These are phyloP conservation scores for Tortricodes alternella DNA, from an alignment of 2,888 invertebrate species.

Conservation along the genomic window DNA sequence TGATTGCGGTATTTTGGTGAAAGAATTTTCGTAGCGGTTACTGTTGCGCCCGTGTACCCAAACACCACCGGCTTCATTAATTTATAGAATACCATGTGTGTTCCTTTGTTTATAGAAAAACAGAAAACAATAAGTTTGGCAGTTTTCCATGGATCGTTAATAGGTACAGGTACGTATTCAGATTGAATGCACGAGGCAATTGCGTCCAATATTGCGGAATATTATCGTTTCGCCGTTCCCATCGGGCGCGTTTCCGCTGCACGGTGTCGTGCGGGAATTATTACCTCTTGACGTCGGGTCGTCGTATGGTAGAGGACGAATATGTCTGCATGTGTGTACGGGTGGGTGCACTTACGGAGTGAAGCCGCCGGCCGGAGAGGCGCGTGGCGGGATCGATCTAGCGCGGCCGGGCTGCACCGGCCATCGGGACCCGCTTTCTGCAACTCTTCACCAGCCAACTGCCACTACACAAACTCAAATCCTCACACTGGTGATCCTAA, in stretches of 20 bases:
- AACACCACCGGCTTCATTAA: slow-evolving; percentile 47
- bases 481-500: slow-evolving; percentile 23
- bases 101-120: slow-evolving; percentile 47
- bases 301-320: slow-evolving; percentile 30
- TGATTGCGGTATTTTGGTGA: slow-evolving; percentile 62
- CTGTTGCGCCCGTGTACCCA: slow-evolving; percentile 46
- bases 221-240: slow-evolving; percentile 22
- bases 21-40: slow-evolving; percentile 62
- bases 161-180: slow-evolving; percentile 13
- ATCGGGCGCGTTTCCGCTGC: slow-evolving; percentile 24
- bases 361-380: slow-evolving; percentile 47
- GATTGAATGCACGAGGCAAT: slow-evolving; percentile 27
- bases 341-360: slow-evolving; percentile 58
- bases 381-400: slow-evolving; percentile 69
- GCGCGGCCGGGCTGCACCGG: slow-evolving; percentile 54
- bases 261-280: slow-evolving; percentile 1
- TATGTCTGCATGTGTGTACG: slow-evolving; percentile 45
- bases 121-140: slow-evolving; percentile 51
- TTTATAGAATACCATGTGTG: slow-evolving; percentile 38
- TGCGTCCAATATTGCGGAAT: slow-evolving; percentile 15
- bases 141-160: slow-evolving; percentile 37
- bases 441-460: slow-evolving; percentile 53
- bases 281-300: neutral
- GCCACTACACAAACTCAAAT: slow-evolving; percentile 42
- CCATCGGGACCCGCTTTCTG: slow-evolving; percentile 49